phyloP scores from a whole-genome alignment of 2,797 vertebrate species.

The Pantherophis vulpinus region DNA sequence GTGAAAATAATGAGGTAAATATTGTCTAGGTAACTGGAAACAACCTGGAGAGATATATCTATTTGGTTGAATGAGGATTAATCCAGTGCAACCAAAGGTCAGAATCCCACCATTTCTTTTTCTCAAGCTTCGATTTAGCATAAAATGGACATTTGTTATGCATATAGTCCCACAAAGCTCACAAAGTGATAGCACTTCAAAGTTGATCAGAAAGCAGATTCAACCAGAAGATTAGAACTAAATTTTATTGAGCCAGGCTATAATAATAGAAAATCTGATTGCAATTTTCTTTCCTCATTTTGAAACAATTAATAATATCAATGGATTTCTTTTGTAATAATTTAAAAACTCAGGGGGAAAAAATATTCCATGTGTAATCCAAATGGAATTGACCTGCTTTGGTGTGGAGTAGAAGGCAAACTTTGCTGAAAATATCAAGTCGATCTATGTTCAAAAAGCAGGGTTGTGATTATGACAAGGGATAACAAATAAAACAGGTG shows the following conservation, averaged over 20 bases:
- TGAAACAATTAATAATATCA: background rate
- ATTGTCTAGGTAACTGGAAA: too few species aligned
- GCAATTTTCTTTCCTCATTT: background rate
- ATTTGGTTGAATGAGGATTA: too few species aligned
- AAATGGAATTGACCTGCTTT: background rate
- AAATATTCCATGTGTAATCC: background rate
- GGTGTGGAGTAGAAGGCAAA: background rate
- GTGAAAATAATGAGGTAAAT: too few species aligned
- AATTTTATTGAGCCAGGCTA: background rate
- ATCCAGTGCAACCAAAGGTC: too few species aligned
- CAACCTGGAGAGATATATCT: too few species aligned
- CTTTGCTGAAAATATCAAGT: slow-evolving; percentile 19
- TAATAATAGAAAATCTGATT: background rate
- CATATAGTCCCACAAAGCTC: background rate
- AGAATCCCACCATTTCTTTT: too few species aligned
- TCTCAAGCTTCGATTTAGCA: background rate
- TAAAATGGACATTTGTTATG: background rate
- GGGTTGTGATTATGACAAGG: background rate
- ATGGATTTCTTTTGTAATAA: background rate
- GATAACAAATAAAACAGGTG: background rate
- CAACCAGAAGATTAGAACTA: background rate
- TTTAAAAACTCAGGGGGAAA: background rate
- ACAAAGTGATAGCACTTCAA: background rate
- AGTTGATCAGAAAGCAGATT: background rate
- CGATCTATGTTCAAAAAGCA: background rate